These are phyloP conservation scores for Melipona bicolor DNA, from an alignment of 2,888 invertebrate genomes.

Conservation along the genomic window DNA sequence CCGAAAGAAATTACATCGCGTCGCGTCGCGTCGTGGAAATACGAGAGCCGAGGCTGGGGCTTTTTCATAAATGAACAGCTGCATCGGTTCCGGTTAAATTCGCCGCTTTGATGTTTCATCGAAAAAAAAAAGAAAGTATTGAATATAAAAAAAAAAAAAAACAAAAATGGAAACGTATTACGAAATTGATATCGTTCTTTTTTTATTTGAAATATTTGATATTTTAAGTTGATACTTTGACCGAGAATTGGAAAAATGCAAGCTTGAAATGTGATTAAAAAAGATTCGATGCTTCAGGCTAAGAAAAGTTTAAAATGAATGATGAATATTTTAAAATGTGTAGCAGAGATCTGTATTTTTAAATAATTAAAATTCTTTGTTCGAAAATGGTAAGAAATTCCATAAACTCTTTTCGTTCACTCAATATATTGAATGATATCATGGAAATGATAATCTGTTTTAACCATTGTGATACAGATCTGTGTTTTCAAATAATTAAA, in stretches of 20 bases:
- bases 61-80: conserved; percentile 53
- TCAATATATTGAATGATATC: no score
- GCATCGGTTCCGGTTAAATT: conserved; percentile 46
- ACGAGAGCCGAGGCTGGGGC: conserved; percentile 17
- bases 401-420: no score
- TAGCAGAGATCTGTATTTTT: neutral
- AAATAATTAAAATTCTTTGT: neutral
- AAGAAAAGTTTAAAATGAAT: neutral
- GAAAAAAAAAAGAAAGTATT: neutral
- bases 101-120: conserved; percentile 11
- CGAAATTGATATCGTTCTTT: neutral
- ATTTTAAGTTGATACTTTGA: conserved; percentile 1
- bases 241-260: neutral
- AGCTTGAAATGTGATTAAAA: neutral
- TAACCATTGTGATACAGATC: no score
- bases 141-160: neutral
- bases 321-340: neutral
- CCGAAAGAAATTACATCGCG: conserved; percentile 50
- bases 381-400: neutral
- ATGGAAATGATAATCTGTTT: no score
- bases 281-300: neutral
- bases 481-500: no score
- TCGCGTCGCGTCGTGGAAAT: conserved; percentile 18
- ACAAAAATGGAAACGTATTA: neutral
- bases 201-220: neutral